Conservation (phyloP, 2,113 vertebrate genomes). For the Syngnathoides biaculeatus region DNA sequence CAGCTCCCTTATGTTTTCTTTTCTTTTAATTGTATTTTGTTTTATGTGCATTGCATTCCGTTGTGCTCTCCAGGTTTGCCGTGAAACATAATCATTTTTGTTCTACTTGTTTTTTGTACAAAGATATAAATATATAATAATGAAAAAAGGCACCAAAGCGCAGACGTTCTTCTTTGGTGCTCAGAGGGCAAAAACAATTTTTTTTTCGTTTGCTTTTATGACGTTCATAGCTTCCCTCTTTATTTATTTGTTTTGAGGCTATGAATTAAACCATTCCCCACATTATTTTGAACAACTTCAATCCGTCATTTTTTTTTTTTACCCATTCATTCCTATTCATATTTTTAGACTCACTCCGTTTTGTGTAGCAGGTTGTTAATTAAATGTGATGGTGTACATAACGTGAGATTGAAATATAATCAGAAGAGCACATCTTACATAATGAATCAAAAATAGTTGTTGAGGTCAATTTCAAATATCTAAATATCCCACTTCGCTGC, state of each 20-base stretch:
- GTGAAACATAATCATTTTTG: conserved; percentile 24
- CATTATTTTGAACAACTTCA: conserved; percentile 15
- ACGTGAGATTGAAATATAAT: not conserved
- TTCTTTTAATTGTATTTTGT: not conserved
- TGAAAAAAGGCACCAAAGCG: conserved; percentile 16
- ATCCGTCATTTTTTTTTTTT: conserved; percentile 7
- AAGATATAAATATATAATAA: not conserved
- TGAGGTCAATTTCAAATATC: too few relatives aligned
- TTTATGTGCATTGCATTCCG: not conserved
- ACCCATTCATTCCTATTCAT: not conserved
- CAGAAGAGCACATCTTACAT: not conserved
- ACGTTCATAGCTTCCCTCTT: conserved; percentile 5
- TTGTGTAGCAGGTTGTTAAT: not conserved
- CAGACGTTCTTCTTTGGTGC: conserved; percentile 18
- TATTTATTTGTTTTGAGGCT: conserved; percentile 17
- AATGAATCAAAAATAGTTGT: too few relatives aligned
- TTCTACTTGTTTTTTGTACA: conserved; percentile 33
- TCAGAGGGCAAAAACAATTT: not conserved
- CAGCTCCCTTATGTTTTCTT: conserved; percentile 14
- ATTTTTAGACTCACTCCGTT: not conserved
- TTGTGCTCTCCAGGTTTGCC: conserved; percentile 6
- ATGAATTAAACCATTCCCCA: conserved; percentile 19
- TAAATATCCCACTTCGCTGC: too few relatives aligned
- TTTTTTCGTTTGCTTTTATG: conserved; percentile 1
- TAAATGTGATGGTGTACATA: not conserved